Evolutionary conservation across 2,888 invertebrate species (phyloP), one percentile per base, ranked within the genome.

Genomic region (Ferrisia virgata): DNA sequence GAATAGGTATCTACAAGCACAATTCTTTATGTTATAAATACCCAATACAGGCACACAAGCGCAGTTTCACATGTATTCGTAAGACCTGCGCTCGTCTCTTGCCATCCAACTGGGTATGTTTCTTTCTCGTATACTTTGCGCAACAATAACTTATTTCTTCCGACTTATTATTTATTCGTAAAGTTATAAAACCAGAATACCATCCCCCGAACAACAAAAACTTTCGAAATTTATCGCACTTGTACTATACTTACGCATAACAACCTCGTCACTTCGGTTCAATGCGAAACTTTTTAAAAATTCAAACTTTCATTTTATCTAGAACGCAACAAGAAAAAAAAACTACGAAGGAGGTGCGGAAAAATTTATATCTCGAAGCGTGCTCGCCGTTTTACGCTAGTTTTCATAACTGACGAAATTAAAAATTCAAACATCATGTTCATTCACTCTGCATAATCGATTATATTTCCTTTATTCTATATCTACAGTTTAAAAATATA

Each of bases 151-250:
- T 76, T 76, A 76, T 36, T 76, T 36, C 72, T 76, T 76, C 72
- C 33, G 72, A 76, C 72, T 76, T 76, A 76, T 76, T 76, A 76
- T 76, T 76, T 76, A 76, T 76, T 76, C 72, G 72, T 36, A 33
- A 76, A 36, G 72, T 76, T 76, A 36, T 64, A 64, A 64, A 64
- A 64, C 64, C 64, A 64, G 64, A 64, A 64, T 76, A 76, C 72
- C 72, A 36, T 36, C 72, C 31, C 72, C 72, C 72, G 33, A 76
- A 33, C 72, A 36, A 36, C 72, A 36, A 36, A 64, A 76, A 76
- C 72, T 76, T 76, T 76, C 33, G 53, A 36, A 76, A 76, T 76
- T 76, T 76, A 76, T 76, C 72, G 72, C 36, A 76, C 36, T 76
- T 36, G 72, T 76, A 36, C 36, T 36, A 76, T 36, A 36, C 31